Conservation (phyloP, 2,888 invertebrate species). For the Drosophila neoperkinsi region DNA sequence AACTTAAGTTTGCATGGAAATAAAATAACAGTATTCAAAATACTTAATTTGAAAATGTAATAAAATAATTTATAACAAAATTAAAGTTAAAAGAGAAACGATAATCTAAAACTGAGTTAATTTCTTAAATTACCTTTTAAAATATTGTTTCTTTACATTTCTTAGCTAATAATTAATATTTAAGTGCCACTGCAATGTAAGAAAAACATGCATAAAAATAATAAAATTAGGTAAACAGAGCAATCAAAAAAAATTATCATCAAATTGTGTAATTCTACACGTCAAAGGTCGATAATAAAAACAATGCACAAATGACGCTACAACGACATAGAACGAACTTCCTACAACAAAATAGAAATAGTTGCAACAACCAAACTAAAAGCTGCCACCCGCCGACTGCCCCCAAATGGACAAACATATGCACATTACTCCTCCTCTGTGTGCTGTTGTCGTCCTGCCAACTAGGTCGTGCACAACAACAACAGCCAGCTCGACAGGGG, state of each 20-base stretch:
- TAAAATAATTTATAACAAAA: background rate
- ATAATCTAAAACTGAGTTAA: background rate
- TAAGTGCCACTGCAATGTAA: slow-evolving; percentile 56
- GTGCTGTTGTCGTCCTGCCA: slow-evolving; percentile 66
- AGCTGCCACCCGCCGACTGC: slow-evolving; percentile 35
- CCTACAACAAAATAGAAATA: slow-evolving; percentile 46
- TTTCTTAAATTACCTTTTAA: background rate
- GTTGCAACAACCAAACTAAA: slow-evolving; percentile 23
- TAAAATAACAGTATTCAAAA: background rate
- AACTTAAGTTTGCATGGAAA: background rate
- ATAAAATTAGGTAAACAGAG: slow-evolving; percentile 13
- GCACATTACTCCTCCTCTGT: slow-evolving; percentile 41
- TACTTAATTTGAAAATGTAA: background rate
- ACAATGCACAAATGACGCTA: slow-evolving; percentile 80
- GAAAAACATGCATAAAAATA: slow-evolving; percentile 15
- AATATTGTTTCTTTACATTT: background rate
- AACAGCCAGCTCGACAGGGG: slow-evolving; percentile 1
- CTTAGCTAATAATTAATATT: slow-evolving; percentile 35
- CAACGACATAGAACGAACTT: slow-evolving; percentile 65
- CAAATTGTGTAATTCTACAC: slow-evolving; percentile 36
- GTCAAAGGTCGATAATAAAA: slow-evolving; percentile 50
- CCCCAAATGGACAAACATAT: slow-evolving; percentile 64
- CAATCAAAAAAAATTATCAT: slow-evolving; percentile 6
- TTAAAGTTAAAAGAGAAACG: background rate
- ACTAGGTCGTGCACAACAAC: slow-evolving; percentile 67